Base-by-base conservation (phyloP, 2,888 invertebrate genomes). In the Eristalis intricaria region DNA sequence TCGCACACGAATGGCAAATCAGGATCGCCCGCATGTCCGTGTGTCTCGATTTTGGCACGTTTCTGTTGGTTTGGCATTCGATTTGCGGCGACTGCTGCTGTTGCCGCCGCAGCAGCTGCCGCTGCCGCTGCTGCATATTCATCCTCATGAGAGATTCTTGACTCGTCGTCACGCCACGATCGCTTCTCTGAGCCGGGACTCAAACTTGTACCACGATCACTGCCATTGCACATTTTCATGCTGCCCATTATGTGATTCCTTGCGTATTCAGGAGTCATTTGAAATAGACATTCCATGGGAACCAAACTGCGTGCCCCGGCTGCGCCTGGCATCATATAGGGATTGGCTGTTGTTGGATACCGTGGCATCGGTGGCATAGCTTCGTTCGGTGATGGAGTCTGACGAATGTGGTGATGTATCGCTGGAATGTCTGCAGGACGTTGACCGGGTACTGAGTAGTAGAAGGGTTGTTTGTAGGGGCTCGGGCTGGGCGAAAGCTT, bases 1-100 rank as follows among this genome's bases (percentile, higher is more conserved):
- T 99, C 98, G 94, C 99, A 99, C 88, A 97, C 96, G 93, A 97
- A 93, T 26, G 93, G 93, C 85, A 93, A 89, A 92, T 97, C 96
- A 40, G 97, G 97, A 92, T 97, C 97, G 61, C 91, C 92, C 7
- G 93, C 92, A 86, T 92, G 92, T 0, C 92, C 92, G 38, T 92
- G 92, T 2, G 92, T 92, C 75, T 93, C 92, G 40, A 91, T 90
- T 80, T 92, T 93, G 73, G 77, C 89, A 7, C 93, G 90, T 40
- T 91, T 91, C 1, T 90, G 90, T 68, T 91, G 92, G 0, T 90
- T 91, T 3, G 91, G 90, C 88, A 90, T 65, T 77, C 91, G 77
- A 38, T 90, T 84, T 1, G 90, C 90, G 7, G 85, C 90, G 23
- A 84, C 89, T 56, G 87, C 90, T 29, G 85, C 89, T 8, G 90